Evolutionary conservation across 2,113 vertebrate genomes (phyloP), one percentile per base, ranked within the genome.

Genomic region (Illadopsis cleaveri): DNA sequence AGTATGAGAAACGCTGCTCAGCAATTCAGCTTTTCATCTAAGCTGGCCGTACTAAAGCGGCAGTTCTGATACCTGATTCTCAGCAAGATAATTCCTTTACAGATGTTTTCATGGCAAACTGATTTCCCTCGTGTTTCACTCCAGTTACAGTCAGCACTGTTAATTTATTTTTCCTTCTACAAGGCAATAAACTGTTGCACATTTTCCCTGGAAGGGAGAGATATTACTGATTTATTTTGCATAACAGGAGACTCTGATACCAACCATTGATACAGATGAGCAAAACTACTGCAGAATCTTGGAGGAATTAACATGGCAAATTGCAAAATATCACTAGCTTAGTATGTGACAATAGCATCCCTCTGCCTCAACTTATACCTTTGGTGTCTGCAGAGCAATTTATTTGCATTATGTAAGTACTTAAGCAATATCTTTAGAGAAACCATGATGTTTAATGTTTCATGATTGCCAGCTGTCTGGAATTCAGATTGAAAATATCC

Each of bases 131-230:
- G 44, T 96, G 95, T 78, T 96, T 81, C 82, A 68, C 71, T 78
- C 64, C 79, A 94, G 58, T 91, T 96, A 88, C 47, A 92, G 71
- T 88, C 82, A 90, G 82, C 68, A 86, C 40, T 78, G 82, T 86
- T 95, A 96, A 93, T 96, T 94, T 96, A 61, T 88, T 92, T 91
- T 91, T 88, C 25, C 71, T 93, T 93, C 90, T 91, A 78, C 82
- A 75, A 92, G 75, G 82, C 71, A 96, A 88, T 94, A 96, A 93
- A 86, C 66, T 82, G 44, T 69, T 90, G 66, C 76, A 92, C 84
- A 37, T 77, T 92, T 91, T 94, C 38, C 35, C 71, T 81, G 76
- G 60, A 91, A 96, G 70, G 37, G 38, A 89, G 69, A 91, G 38
- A 83, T 90, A 86, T 56, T 90, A 58, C 60, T 83, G 93, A 91